Conservation (phyloP, 2,113 vertebrate species). For the Pagrus major region DNA sequence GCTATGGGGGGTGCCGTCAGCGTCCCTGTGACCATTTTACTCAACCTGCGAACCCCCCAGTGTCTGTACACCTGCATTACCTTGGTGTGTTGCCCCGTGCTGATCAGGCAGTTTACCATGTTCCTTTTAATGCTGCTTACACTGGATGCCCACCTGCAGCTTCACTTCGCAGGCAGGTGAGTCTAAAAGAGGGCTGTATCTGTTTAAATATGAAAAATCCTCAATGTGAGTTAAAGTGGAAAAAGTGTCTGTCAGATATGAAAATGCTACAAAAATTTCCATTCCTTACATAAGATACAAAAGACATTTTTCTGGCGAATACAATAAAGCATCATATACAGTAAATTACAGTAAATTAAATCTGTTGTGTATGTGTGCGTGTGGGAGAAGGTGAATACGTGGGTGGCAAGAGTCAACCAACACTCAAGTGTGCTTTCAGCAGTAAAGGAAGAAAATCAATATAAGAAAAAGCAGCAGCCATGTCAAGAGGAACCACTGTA, state of each 20-base stretch:
- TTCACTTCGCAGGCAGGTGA: constrained; percentile 78
- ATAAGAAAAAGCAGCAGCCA: constrained; percentile 15
- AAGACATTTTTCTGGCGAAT: not conserved
- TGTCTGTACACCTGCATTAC: constrained; percentile 86
- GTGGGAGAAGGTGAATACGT: constrained; percentile 43
- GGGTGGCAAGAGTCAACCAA: constrained; percentile 30
- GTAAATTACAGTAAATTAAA: not conserved
- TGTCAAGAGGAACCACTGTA: constrained; percentile 8
- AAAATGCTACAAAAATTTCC: not conserved
- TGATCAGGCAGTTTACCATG: constrained; percentile 86
- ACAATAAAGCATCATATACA: not conserved
- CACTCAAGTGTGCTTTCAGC: constrained; percentile 20
- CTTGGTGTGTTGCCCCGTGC: constrained; percentile 83
- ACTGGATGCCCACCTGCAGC: constrained; percentile 80
- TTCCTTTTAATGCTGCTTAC: constrained; percentile 84
- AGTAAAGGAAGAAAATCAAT: constrained; percentile 50
- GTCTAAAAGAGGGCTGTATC: constrained; percentile 17
- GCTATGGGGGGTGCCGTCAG: constrained; percentile 77
- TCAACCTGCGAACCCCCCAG: constrained; percentile 81
- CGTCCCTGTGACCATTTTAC: constrained; percentile 79
- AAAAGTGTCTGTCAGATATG: not conserved
- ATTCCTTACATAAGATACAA: not conserved
- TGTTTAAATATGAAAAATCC: not conserved
- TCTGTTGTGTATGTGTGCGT: not conserved
- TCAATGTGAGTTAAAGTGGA: not conserved